Base-by-base conservation (phyloP, 2,797 vertebrate species). In the Varecia variegata region DNA sequence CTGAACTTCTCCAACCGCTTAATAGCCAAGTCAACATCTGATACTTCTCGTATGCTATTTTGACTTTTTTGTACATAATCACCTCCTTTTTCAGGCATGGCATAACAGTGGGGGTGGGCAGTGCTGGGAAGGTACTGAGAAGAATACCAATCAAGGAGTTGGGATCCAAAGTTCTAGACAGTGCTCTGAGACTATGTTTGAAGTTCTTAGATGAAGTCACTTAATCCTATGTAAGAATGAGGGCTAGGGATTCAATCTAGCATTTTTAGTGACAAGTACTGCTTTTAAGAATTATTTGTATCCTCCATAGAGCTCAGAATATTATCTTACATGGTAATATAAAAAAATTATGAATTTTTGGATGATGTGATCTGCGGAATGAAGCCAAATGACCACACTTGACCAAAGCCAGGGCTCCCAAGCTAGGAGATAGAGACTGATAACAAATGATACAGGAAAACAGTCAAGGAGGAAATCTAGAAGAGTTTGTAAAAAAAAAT, bases 321-420 rank as follows among this genome's bases (percentile, higher is more conserved):
- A 96, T 88, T 71, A 83, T 54, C 35, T 90, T 65, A 91, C 7
- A 89, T 0, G 32, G 13, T 76, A 81, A 93, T 67, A 87, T 2
- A 82, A 96, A 90, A 86, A 73, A 83, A 35, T 40, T 93, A 56
- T 27, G 90, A 81, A 94, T 27, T 73, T 93, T 83, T 83, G 18
- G 23, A 65, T 96, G 43, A 83, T 82, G 45, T 70, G 60, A 95
- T 92, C 27, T 95, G 21, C 92, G 56, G 17, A 97, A 70, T 86
- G 21, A 96, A 86, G 68, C 17, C 65, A 96, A 94, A 93, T 45
- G 25, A 87, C 27, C 52, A 90, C 5, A 88, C 30, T 27, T 96
- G n/a, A 82, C 45, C 81, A 91, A 97, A 95, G 35, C 45, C 71
- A 94, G 52, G 50, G 45, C 20, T 96, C 40, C 12, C 60, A 95